phyloP scores from a whole-genome alignment of 2,888 invertebrate species.

The Sesia bembeciformis region DNA sequence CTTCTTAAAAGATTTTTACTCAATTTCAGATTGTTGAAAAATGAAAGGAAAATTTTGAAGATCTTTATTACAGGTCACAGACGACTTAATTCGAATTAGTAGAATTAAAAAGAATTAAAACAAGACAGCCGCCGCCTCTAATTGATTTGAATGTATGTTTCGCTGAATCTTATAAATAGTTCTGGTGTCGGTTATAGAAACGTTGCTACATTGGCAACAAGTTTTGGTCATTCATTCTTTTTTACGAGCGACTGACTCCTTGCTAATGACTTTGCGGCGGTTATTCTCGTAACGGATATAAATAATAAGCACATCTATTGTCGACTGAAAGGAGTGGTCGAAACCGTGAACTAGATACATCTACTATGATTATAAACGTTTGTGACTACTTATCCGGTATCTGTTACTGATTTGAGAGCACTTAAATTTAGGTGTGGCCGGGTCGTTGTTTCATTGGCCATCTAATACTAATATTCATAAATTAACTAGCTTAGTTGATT shows the following conservation, averaged over 20 bases:
- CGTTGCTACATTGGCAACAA: constrained; percentile 6
- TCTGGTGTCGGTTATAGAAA: constrained; percentile 20
- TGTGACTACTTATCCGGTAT: not conserved
- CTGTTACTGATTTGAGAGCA: not conserved
- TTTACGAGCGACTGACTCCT: constrained; percentile 9
- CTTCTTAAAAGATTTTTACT: too few species aligned
- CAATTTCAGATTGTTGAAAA: too few species aligned
- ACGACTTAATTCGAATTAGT: too few species aligned
- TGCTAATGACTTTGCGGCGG: constrained; percentile 12
- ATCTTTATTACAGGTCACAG: too few species aligned
- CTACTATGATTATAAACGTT: not conserved
- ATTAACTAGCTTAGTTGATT: too few species aligned
- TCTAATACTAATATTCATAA: too few species aligned
- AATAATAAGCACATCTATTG: constrained; percentile 14
- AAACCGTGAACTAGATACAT: constrained; percentile 2
- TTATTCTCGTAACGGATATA: constrained; percentile 11
- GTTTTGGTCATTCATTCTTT: not conserved
- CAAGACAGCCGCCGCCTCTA: not conserved
- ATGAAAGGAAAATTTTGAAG: too few species aligned
- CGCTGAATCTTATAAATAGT: constrained; percentile 33
- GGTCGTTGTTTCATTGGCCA: not conserved
- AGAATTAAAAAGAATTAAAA: not conserved
- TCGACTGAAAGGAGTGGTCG: constrained; percentile 13
- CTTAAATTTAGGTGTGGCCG: not conserved
- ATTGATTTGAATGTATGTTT: constrained; percentile 13